A percentile compares a stretch with the other conserved stretches of the same genome.
phyloP scores from a whole-genome alignment of 2,113 vertebrate genomes.

The Bettongia penicillata region DNA sequence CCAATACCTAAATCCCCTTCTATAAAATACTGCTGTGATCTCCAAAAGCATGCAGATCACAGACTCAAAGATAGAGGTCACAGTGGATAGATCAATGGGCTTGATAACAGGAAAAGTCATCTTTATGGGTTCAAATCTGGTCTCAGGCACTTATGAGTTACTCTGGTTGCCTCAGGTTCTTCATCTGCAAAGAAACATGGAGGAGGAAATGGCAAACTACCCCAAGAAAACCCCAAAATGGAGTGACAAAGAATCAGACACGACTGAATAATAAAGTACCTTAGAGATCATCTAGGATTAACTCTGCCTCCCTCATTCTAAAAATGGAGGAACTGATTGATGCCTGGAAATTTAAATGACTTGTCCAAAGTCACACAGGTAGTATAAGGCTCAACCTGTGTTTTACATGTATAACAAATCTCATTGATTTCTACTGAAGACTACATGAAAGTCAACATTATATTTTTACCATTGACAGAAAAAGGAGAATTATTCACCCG shows the following conservation, averaged over 20 bases:
- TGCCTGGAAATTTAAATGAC: neutral
- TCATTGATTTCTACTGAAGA: slow-evolving; percentile 3
- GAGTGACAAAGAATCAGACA: neutral
- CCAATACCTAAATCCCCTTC: neutral
- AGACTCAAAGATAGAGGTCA: neutral
- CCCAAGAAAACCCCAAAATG: neutral
- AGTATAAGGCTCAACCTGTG: neutral
- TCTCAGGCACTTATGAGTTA: neutral
- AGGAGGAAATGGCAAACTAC: neutral
- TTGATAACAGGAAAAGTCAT: neutral
- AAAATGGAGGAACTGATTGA: slow-evolving; percentile 17
- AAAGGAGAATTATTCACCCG: neutral
- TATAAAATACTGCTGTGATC: neutral
- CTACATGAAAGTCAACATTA: neutral
- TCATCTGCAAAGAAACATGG: neutral
- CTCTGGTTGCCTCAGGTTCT: neutral
- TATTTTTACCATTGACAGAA: neutral
- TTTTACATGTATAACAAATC: slow-evolving; percentile 36
- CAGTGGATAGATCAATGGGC: neutral
- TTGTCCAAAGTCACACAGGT: neutral
- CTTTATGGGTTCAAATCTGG: neutral
- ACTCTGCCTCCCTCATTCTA: neutral
- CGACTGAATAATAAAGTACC: neutral
- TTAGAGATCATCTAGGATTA: neutral
- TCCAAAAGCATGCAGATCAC: neutral